Conservation (phyloP, 2,888 invertebrate species). For the Salticus scenicus region DNA sequence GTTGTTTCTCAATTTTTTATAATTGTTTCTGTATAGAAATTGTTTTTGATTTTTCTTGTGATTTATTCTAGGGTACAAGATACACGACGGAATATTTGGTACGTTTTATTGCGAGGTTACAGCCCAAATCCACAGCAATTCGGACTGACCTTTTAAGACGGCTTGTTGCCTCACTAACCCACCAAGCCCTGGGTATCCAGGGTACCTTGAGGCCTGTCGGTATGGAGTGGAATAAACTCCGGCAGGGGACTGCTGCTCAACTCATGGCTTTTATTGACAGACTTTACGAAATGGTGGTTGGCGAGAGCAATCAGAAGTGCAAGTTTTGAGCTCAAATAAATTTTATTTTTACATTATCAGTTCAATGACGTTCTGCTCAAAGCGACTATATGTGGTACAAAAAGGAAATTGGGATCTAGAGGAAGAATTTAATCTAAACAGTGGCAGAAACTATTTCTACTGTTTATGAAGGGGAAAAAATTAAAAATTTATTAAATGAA, state of each 20-base stretch:
- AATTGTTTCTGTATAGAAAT: no score
- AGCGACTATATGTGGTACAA: background rate
- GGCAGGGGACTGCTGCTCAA: slow-evolving; percentile 69
- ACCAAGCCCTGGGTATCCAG: slow-evolving; percentile 80
- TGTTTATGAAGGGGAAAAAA: no score
- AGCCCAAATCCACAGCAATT: slow-evolving; percentile 80
- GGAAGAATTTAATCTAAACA: no score
- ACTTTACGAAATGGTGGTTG: slow-evolving; percentile 53
- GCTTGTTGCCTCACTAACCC: slow-evolving; percentile 82
- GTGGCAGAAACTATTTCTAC: no score
- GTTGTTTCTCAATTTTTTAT: no score
- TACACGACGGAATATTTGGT: slow-evolving; percentile 84
- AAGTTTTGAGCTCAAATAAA: background rate
- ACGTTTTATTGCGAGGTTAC: slow-evolving; percentile 82
- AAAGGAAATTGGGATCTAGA: background rate
- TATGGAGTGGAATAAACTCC: slow-evolving; percentile 70
- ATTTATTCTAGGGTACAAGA: slow-evolving; percentile 79
- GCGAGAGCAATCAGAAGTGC: slow-evolving; percentile 21
- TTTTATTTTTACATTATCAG: background rate
- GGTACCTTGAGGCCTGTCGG: slow-evolving; percentile 73
- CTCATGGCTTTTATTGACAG: slow-evolving; percentile 68
- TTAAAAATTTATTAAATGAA: no score
- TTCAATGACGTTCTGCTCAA: background rate
- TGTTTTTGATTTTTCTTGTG: no score
- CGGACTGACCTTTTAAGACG: slow-evolving; percentile 81